Conservation (phyloP, 2,888 invertebrate genomes). For the Coenonympha glycerion region DNA sequence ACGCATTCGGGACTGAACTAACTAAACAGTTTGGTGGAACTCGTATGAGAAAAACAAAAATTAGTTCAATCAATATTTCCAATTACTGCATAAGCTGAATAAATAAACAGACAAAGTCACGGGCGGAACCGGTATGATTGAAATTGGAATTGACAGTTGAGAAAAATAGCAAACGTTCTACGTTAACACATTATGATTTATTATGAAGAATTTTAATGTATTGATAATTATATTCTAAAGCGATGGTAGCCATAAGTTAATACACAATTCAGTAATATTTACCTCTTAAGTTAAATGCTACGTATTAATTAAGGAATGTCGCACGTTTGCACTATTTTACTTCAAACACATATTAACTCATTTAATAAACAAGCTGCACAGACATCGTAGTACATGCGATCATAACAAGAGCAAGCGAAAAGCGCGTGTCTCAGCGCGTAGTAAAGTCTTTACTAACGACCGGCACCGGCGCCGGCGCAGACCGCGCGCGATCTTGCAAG, state of each 20-base stretch:
- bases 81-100: too few relatives aligned
- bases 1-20: too few relatives aligned
- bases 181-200: too few relatives aligned
- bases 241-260: neutral
- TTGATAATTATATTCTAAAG: neutral
- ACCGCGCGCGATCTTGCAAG: conserved; percentile 40
- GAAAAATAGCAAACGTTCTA: too few relatives aligned
- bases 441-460: conserved; percentile 43
- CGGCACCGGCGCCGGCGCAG: conserved; percentile 38
- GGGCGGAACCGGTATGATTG: too few relatives aligned
- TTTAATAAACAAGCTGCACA: conserved; percentile 3
- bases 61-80: too few relatives aligned
- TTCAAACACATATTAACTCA: conserved; percentile 13
- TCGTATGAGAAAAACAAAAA: too few relatives aligned
- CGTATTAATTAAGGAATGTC: neutral
- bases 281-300: neutral
- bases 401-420: conserved; percentile 11
- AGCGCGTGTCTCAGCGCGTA: conserved; percentile 34
- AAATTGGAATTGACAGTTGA: too few relatives aligned
- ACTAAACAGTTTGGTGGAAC: too few relatives aligned
- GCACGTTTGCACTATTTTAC: conserved; percentile 11
- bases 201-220: too few relatives aligned
- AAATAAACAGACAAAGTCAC: too few relatives aligned
- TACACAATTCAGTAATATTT: neutral
- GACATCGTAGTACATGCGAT: conserved; percentile 6